Evolutionary conservation across 2,888 invertebrate species (phyloP).

Genomic region (Drosophila fulvimacula): DNA sequence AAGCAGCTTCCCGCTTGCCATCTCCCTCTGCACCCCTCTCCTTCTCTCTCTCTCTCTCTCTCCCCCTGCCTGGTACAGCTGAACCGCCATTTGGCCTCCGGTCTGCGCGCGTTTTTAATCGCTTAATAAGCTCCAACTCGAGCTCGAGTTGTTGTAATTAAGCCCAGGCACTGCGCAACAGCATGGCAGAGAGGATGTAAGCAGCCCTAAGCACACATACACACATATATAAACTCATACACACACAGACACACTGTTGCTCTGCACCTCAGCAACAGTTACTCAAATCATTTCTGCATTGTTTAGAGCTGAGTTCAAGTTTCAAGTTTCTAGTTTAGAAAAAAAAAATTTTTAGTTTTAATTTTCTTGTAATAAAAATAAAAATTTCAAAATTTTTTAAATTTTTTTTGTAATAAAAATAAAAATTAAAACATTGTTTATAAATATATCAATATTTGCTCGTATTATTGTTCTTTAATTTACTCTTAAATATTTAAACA

Average conservation of each 20-base stretch:
- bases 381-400: too few relatives aligned
- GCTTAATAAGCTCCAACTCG: conserved; percentile 69
- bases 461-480: too few relatives aligned
- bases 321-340: too few relatives aligned
- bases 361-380: too few relatives aligned
- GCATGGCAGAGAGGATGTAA: conserved; percentile 23
- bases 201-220: neutral
- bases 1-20: conserved; percentile 43
- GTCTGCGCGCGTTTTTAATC: conserved; percentile 58
- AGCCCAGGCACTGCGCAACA: conserved; percentile 45
- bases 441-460: too few relatives aligned
- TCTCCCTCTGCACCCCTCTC: neutral
- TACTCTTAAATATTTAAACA: too few relatives aligned
- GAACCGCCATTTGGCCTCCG: conserved; percentile 58
- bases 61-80: conserved; percentile 14
- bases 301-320: neutral
- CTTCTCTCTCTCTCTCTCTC: neutral
- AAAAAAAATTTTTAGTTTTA: too few relatives aligned
- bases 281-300: neutral
- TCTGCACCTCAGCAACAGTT: conserved; percentile 4
- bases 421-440: too few relatives aligned
- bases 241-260: neutral
- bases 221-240: neutral
- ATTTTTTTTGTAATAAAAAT: too few relatives aligned
- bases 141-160: conserved; percentile 60